phyloP scores from a whole-genome alignment of 2,888 invertebrate species.

The Listrodromus nycthemerus region DNA sequence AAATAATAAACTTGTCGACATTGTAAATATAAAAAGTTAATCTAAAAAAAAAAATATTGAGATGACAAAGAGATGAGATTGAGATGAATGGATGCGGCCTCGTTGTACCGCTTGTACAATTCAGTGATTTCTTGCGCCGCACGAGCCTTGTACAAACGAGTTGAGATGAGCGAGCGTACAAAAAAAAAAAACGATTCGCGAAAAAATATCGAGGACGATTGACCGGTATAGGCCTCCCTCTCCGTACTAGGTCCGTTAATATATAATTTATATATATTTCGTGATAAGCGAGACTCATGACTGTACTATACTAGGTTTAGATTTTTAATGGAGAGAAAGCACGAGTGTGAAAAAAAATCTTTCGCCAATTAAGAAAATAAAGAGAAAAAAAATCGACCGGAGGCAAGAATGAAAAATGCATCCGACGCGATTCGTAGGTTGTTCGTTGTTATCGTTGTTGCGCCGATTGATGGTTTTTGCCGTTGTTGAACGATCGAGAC shows the following conservation, averaged over 20 bases:
- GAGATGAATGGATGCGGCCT: conserved; percentile 30
- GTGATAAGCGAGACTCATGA: conserved; percentile 78
- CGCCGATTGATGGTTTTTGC: conserved; percentile 40
- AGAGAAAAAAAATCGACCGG: conserved; percentile 39
- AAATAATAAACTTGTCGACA: conserved; percentile 42
- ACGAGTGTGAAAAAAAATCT: conserved; percentile 45
- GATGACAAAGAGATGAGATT: conserved; percentile 35
- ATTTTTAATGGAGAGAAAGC: conserved; percentile 62
- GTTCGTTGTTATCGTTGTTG: conserved; percentile 63
- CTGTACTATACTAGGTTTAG: conserved; percentile 81
- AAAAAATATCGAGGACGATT: neutral
- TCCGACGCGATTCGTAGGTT: conserved; percentile 41
- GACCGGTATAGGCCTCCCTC: conserved; percentile 45
- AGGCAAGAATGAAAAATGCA: conserved; percentile 54
- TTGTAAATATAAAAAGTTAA: conserved; percentile 58
- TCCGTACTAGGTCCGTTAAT: conserved; percentile 72
- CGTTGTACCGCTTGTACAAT: conserved; percentile 21
- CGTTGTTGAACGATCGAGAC: conserved; percentile 53
- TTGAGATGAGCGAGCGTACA: conserved; percentile 10
- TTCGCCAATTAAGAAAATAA: conserved; percentile 37
- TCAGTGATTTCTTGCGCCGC: neutral
- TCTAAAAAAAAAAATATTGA: conserved; percentile 6
- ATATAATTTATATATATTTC: conserved; percentile 80
- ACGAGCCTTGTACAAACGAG: conserved; percentile 33
- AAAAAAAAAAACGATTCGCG: conserved; percentile 6